A percentile compares a stretch with the other conserved stretches of the same genome.
These are phyloP conservation scores for Petrocephalus sullivani DNA, from an alignment of 2,797 vertebrate genomes.

Conservation along the genomic window DNA sequence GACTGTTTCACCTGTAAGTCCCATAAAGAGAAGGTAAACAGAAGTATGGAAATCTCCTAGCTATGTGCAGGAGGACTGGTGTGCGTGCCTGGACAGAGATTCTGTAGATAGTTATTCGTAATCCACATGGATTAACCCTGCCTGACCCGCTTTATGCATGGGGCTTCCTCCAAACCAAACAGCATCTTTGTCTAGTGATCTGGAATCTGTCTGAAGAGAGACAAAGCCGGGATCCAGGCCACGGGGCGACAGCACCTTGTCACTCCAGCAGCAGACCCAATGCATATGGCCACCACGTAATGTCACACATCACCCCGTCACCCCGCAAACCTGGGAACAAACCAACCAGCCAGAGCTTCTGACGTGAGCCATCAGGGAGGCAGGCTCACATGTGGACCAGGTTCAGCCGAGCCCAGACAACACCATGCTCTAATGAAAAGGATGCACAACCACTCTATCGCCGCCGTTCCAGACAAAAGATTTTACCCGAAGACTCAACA, in stretches of 20 bases:
- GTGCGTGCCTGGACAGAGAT: conserved; percentile 37
- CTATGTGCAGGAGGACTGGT: conserved; percentile 37
- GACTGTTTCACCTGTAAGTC: neutral
- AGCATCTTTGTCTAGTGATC: conserved; percentile 41
- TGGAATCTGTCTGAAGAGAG: conserved; percentile 44
- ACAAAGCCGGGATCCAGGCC: conserved; percentile 30
- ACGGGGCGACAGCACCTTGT: neutral
- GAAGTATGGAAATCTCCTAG: neutral
- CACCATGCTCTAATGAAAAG: neutral
- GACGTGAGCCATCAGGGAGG: neutral
- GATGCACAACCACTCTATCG: neutral
- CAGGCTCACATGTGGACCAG: neutral
- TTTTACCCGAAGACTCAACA: conserved; percentile 16
- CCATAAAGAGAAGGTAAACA: neutral
- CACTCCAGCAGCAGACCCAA: neutral
- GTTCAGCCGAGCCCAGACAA: neutral
- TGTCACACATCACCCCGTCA: neutral
- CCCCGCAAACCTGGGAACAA: neutral
- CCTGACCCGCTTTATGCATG: conserved; percentile 59
- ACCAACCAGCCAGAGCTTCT: neutral
- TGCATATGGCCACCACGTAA: neutral
- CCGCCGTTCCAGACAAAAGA: neutral
- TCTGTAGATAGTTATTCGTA: conserved; percentile 56
- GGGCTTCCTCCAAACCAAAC: conserved; percentile 45
- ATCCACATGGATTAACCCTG: conserved; percentile 63